These are phyloP conservation scores for Nephrotoma flavescens DNA, from an alignment of 2,888 invertebrate species.

Conservation along the genomic window DNA sequence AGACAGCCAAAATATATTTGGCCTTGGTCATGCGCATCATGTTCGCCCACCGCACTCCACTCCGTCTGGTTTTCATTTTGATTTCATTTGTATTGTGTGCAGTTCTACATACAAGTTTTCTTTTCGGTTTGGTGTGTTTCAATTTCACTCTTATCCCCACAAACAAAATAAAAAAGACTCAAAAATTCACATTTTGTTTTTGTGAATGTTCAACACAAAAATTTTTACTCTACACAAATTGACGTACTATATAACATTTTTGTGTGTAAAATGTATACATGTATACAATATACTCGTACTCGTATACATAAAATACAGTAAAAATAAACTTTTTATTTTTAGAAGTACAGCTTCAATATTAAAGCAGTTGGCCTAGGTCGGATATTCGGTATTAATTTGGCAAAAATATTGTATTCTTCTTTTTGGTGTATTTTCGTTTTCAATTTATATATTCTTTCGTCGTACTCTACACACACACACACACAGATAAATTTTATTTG, in stretches of 20 bases:
- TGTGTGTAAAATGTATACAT: not conserved
- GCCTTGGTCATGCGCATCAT: slow-evolving; percentile 6
- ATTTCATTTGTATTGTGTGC: not conserved
- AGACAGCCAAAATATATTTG: slow-evolving; percentile 5
- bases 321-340: not conserved
- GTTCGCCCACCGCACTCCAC: not conserved
- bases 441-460: not conserved
- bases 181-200: not conserved
- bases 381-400: slow-evolving; percentile 2
- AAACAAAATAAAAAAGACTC: not conserved
- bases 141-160: slow-evolving; percentile 1
- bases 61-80: not conserved
- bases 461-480: not conserved
- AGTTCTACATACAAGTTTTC: not conserved
- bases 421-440: slow-evolving; percentile 1
- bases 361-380: slow-evolving; percentile 4
- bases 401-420: not conserved
- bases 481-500: not conserved
- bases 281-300: not conserved
- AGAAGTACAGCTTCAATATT: not conserved
- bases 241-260: not conserved
- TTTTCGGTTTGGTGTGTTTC: not conserved
- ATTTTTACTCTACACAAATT: not conserved
- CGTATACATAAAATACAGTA: not conserved
- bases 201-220: not conserved